Conservation (phyloP, 2,888 invertebrate genomes). For the Gortyna flavago region DNA sequence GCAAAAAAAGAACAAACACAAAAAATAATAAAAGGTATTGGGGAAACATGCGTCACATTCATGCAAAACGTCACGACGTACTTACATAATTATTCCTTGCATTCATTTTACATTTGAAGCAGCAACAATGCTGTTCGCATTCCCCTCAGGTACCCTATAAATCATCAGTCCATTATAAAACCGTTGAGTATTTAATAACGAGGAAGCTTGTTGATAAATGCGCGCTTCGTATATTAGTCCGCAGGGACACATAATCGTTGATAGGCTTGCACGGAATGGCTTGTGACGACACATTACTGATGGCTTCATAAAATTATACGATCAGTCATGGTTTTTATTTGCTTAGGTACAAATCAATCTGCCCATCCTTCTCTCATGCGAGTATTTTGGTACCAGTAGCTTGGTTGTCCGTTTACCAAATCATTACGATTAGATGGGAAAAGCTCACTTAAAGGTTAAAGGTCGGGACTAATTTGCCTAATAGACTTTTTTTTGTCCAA, state of each 20-base stretch:
- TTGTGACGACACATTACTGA: slow-evolving; percentile 8
- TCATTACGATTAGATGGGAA: too few relatives aligned
- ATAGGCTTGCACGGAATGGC: slow-evolving; percentile 33
- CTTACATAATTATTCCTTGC: too few relatives aligned
- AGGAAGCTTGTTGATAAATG: slow-evolving; percentile 34
- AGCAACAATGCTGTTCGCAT: background rate
- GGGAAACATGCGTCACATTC: too few relatives aligned
- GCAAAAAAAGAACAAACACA: too few relatives aligned
- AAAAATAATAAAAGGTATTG: too few relatives aligned
- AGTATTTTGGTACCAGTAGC: too few relatives aligned
- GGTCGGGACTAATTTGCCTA: too few relatives aligned
- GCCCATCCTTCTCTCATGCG: too few relatives aligned
- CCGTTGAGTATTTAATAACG: slow-evolving; percentile 50
- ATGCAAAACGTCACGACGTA: background rate
- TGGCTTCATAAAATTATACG: slow-evolving; percentile 16
- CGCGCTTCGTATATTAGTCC: slow-evolving; percentile 24
- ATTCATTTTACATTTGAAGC: background rate
- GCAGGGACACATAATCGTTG: slow-evolving; percentile 34
- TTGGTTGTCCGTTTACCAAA: too few relatives aligned
- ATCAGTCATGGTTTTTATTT: background rate
- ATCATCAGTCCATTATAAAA: slow-evolving; percentile 43
- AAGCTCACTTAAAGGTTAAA: too few relatives aligned
- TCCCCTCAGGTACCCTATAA: slow-evolving; percentile 25
- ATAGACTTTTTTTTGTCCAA: too few relatives aligned
- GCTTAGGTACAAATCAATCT: too few relatives aligned